Conservation (phyloP, 2,888 invertebrate genomes). For the Macropis europaea region DNA sequence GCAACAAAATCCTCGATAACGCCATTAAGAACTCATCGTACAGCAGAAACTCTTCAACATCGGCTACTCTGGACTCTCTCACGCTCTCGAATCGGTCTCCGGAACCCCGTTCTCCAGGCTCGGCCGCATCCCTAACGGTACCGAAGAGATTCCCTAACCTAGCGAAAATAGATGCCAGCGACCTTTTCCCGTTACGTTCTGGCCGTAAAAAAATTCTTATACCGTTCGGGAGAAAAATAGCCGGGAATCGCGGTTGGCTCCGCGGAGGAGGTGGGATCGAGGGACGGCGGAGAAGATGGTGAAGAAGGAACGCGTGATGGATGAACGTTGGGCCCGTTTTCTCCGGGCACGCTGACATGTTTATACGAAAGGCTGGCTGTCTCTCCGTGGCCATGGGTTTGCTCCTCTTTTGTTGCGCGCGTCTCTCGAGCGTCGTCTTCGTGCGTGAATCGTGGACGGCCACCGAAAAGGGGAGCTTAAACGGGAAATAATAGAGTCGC, state of each 20-base stretch:
- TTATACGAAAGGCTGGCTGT: conserved; percentile 78
- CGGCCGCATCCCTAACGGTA: conserved; percentile 10
- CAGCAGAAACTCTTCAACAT: no score
- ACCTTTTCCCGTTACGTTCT: conserved; percentile 32
- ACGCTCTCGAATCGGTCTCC: no score
- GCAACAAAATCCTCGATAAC: no score
- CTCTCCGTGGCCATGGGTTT: conserved; percentile 69
- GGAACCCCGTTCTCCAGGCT: no score
- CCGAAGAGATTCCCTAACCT: not conserved
- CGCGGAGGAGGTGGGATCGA: conserved; percentile 4
- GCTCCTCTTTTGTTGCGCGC: conserved; percentile 67
- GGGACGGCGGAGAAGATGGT: conserved; percentile 17
- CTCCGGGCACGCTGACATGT: conserved; percentile 76
- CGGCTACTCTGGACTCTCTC: no score
- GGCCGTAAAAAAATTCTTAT: conserved; percentile 10
- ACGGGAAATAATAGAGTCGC: conserved; percentile 78
- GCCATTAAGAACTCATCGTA: no score
- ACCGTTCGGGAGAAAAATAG: conserved; percentile 11
- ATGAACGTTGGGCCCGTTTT: conserved; percentile 71
- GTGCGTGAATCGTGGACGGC: not conserved
- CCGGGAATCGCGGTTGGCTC: conserved; percentile 21
- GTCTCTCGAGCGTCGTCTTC: conserved; percentile 54
- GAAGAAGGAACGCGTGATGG: conserved; percentile 73
- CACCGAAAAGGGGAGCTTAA: conserved; percentile 62
- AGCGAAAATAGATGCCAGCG: not conserved